Percentiles rank a stretch among this genome's conserved stretches.
Conservation (phyloP, 1,140 invertebrate genomes). For the Drosophila ohnishii region DNA sequence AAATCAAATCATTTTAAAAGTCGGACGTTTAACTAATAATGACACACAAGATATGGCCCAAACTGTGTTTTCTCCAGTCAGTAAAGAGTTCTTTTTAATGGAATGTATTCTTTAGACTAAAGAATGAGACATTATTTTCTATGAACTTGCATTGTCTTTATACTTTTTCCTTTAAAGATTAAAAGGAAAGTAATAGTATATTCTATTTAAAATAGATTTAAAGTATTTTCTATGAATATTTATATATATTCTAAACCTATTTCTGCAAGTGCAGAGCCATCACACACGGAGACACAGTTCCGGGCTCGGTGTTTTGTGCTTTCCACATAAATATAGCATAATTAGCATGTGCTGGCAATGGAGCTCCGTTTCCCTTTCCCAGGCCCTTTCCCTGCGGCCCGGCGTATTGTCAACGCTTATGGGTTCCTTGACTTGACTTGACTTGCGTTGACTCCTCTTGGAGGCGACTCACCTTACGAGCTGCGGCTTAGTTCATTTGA, state of each 20-base stretch:
- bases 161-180: neutral
- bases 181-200: too few species aligned
- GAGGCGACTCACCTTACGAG: constrained; percentile 30
- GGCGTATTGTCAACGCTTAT: constrained; percentile 66
- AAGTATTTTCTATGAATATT: neutral
- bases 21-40: neutral
- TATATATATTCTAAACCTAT: neutral
- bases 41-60: neutral
- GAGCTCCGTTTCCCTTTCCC: constrained; percentile 14
- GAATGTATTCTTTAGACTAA: neutral
- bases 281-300: constrained; percentile 33
- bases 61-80: neutral
- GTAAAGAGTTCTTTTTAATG: neutral
- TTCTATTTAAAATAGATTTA: neutral
- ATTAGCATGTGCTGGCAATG: constrained; percentile 67
- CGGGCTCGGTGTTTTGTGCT: constrained; percentile 44
- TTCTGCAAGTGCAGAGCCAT: constrained; percentile 13
- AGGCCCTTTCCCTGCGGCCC: constrained; percentile 4
- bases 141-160: too few species aligned
- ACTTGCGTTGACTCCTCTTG: constrained; percentile 19
- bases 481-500: constrained; percentile 66
- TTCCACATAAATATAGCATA: constrained; percentile 69
- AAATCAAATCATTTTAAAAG: constrained; percentile 7
- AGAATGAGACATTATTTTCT: neutral
- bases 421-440: constrained; percentile 72